Percentiles rank a stretch among this genome's conserved stretches.
phyloP scores from a whole-genome alignment of 2,888 invertebrate genomes.

The Acronicta psi region DNA sequence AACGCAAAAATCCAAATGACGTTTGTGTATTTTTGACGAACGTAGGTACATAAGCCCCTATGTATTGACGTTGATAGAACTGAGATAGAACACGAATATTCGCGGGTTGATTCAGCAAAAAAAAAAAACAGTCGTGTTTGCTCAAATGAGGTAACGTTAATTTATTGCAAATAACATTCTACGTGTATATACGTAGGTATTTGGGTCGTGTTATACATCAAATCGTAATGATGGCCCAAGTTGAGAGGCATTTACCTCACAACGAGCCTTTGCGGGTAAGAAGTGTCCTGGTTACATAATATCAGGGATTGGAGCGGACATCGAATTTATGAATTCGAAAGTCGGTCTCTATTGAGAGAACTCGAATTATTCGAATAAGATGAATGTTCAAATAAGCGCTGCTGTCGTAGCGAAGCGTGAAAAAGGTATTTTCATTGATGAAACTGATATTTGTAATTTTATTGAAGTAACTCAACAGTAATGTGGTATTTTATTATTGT shows the following conservation, averaged over 20 bases:
- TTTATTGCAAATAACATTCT: conserved; percentile 24
- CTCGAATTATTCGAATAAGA: conserved; percentile 2
- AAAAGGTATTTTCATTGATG: not conserved
- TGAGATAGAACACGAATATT: conserved; percentile 63
- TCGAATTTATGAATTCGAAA: conserved; percentile 21
- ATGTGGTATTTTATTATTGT: too few species aligned
- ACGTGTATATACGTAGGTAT: conserved; percentile 9
- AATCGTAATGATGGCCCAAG: conserved; percentile 11
- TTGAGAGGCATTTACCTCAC: not conserved
- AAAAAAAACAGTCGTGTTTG: conserved; percentile 38
- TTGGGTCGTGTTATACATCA: conserved; percentile 28
- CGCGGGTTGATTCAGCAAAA: conserved; percentile 54
- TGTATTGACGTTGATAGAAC: conserved; percentile 53
- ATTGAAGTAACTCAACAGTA: too few species aligned
- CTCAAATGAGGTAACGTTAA: conserved; percentile 36
- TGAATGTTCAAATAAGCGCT: conserved; percentile 14
- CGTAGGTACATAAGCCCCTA: conserved; percentile 26
- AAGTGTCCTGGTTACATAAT: conserved; percentile 20
- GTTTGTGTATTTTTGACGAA: conserved; percentile 35
- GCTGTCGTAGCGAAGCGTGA: not conserved
- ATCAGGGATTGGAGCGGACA: conserved; percentile 5
- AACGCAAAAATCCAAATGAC: conserved; percentile 20
- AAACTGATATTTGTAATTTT: not conserved
- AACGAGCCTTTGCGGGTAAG: not conserved
- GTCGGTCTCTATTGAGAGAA: conserved; percentile 18